Percentiles rank a stretch among this genome's conserved stretches.
phyloP scores from a whole-genome alignment of 2,888 invertebrate genomes.

The Leucoptera coffeella region DNA sequence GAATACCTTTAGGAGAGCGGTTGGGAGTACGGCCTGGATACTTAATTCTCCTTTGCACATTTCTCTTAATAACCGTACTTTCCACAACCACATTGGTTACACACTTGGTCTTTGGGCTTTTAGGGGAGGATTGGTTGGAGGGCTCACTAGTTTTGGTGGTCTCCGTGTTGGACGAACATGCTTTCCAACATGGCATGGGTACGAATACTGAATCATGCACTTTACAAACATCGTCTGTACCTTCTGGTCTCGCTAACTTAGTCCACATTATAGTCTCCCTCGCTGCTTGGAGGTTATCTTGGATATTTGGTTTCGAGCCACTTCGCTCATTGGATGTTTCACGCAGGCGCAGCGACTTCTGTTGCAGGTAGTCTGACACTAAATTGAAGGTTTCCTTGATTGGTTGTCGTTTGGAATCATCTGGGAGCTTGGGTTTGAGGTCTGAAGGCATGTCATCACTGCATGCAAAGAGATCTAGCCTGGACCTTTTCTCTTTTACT shows the following conservation, averaged over 20 bases:
- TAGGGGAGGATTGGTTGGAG: too few relatives aligned
- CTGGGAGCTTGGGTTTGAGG: slow-evolving; percentile 17
- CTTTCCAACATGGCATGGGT: slow-evolving; percentile 30
- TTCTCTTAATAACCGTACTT: too few relatives aligned
- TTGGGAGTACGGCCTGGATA: too few relatives aligned
- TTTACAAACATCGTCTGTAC: slow-evolving; percentile 23
- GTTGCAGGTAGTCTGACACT: slow-evolving; percentile 35
- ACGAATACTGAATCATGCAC: slow-evolving; percentile 30
- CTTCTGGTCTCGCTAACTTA: slow-evolving; percentile 21
- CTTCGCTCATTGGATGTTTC: slow-evolving; percentile 10
- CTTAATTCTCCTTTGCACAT: too few relatives aligned
- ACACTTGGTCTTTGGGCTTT: too few relatives aligned
- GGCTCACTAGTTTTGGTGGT: too few relatives aligned
- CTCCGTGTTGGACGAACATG: too few relatives aligned
- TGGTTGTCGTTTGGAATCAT: slow-evolving; percentile 9
- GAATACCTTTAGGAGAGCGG: too few relatives aligned
- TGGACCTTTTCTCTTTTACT: slow-evolving; percentile 21
- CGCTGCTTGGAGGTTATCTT: slow-evolving; percentile 22
- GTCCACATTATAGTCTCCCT: slow-evolving; percentile 29
- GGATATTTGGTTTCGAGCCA: not conserved
- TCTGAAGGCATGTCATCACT: slow-evolving; percentile 41
- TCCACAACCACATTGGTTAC: too few relatives aligned
- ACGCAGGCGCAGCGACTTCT: slow-evolving; percentile 24
- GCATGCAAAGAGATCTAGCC: slow-evolving; percentile 29
- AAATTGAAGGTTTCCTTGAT: slow-evolving; percentile 23